These are phyloP conservation scores for Bellardia pandia DNA, from an alignment of 2,888 invertebrate genomes.

Conservation along the genomic window DNA sequence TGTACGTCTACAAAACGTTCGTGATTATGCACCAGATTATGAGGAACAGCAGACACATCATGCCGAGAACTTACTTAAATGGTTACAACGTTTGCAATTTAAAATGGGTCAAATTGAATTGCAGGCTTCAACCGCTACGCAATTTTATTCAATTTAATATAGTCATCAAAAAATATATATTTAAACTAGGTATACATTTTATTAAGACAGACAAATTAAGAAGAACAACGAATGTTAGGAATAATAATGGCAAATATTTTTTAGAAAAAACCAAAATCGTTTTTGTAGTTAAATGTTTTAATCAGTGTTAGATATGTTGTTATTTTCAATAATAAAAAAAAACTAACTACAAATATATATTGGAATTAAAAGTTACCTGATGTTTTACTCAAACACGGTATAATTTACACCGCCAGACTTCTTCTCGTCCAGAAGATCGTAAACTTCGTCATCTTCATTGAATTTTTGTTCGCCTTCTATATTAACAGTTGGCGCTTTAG, in stretches of 20 bases:
- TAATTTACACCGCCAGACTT: constrained; percentile 77
- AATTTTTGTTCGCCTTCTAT: constrained; percentile 79
- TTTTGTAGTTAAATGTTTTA: constrained; percentile 44
- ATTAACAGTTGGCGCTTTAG: constrained; percentile 68
- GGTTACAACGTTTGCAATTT: constrained; percentile 96
- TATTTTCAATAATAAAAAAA: constrained; percentile 49
- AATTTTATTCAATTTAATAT: constrained; percentile 91
- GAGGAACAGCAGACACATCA: constrained; percentile 83
- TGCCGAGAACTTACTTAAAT: constrained; percentile 87
- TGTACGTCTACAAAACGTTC: constrained; percentile 93
- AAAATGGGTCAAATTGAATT: constrained; percentile 99
- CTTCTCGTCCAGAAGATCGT: constrained; percentile 79
- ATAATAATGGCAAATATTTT: background rate
- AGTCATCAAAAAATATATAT: constrained; percentile 20
- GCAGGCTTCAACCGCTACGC: constrained; percentile 95
- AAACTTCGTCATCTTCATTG: constrained; percentile 79
- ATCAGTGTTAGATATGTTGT: constrained; percentile 54
- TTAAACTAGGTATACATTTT: background rate
- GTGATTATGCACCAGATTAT: constrained; percentile 89
- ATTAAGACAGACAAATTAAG: background rate
- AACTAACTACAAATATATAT: constrained; percentile 34
- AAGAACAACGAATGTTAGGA: constrained; percentile 22
- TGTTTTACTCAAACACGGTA: constrained; percentile 74
- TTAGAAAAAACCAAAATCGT: background rate
- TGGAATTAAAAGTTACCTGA: constrained; percentile 19